Base-by-base conservation (phyloP, 2,888 invertebrate species). In the Agrotis segetum region DNA sequence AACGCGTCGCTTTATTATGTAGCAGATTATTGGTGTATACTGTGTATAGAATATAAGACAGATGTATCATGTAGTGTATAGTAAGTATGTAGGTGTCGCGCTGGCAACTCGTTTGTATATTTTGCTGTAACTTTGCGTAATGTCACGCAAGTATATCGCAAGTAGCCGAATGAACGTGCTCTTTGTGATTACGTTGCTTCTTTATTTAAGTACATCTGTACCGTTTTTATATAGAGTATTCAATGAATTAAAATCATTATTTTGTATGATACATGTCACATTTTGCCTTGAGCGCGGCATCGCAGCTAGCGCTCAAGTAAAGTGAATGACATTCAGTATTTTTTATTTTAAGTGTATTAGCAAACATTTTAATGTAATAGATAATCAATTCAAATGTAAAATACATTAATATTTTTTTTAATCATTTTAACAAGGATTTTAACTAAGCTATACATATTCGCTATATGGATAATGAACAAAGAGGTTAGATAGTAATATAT, bases 291-390 rank as follows among this genome's bases (percentile, higher is more conserved):
- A 34, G 56, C 11, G 53, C 11, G 6, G 17, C 44, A 0, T n/a
- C 9, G 44, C 50, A 34, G 13, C 40, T 49, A 3, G 24, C 56
- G 55, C 55, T 56, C 56, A 62, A 65, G 47, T 65, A 13, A 81
- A 58, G 16, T 60, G 60, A 16, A 49, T 65, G 78, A 47, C 56
- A 59, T 70, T 55, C 56, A 76, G 62, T 76, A 71, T 70, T 78
- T 78, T 80, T 72, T 74, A 74, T 83, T 81, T 68, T 73, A 84
- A 71, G 66, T 58, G 46, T 60, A 63, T 64, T 74, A 84, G 61
- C 71, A 68, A 75, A 60, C 60, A 61, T 69, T 59, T 50, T 67
- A 68, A 61, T 67, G 56, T 67, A 63, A 44, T 70, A 72, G 52
- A 65, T 65, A 74, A 73, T 74, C 63, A 81, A 72, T 74, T 75